These are phyloP conservation scores for Lucifuga dentata DNA, from an alignment of 2,113 vertebrate genomes.

Conservation along the genomic window DNA sequence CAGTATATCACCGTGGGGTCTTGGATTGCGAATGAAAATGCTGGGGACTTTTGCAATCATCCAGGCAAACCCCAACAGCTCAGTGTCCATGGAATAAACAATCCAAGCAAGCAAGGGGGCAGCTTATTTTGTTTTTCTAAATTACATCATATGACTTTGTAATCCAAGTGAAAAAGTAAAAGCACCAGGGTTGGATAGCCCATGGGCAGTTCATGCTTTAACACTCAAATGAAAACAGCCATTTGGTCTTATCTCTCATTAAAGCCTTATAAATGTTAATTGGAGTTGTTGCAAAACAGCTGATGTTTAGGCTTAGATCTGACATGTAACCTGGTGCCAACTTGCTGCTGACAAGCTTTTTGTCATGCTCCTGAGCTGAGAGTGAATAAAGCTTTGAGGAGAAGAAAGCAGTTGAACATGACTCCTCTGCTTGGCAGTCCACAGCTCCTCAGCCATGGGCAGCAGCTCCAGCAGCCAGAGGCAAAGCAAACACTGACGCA, in stretches of 20 bases:
- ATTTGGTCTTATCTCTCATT: slow-evolving; percentile 20
- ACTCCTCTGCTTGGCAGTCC: slow-evolving; percentile 66
- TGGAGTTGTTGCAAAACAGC: slow-evolving; percentile 8
- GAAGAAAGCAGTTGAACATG: slow-evolving; percentile 56
- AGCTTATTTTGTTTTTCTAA: slow-evolving; percentile 26
- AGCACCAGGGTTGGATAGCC: neutral
- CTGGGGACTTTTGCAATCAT: slow-evolving; percentile 51
- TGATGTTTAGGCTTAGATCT: slow-evolving; percentile 1
- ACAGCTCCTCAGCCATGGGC: slow-evolving; percentile 47
- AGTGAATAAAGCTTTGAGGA: slow-evolving; percentile 54
- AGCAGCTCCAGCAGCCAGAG: slow-evolving; percentile 41
- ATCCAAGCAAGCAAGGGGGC: slow-evolving; percentile 16
- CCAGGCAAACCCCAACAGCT: slow-evolving; percentile 27
- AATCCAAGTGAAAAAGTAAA: slow-evolving; percentile 10
- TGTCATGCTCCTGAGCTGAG: slow-evolving; percentile 41
- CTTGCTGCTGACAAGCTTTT: slow-evolving; percentile 47
- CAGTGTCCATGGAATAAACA: slow-evolving; percentile 35
- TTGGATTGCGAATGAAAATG: slow-evolving; percentile 23
- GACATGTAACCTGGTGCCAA: slow-evolving; percentile 40
- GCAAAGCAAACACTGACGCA: slow-evolving; percentile 52
- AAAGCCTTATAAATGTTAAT: slow-evolving; percentile 12
- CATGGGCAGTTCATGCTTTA: slow-evolving; percentile 9
- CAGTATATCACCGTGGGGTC: slow-evolving; percentile 8
- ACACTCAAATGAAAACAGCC: slow-evolving; percentile 12
- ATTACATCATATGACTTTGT: slow-evolving; percentile 26